phyloP scores from a whole-genome alignment of 2,113 vertebrate genomes.

The Dasyornis broadbenti region DNA sequence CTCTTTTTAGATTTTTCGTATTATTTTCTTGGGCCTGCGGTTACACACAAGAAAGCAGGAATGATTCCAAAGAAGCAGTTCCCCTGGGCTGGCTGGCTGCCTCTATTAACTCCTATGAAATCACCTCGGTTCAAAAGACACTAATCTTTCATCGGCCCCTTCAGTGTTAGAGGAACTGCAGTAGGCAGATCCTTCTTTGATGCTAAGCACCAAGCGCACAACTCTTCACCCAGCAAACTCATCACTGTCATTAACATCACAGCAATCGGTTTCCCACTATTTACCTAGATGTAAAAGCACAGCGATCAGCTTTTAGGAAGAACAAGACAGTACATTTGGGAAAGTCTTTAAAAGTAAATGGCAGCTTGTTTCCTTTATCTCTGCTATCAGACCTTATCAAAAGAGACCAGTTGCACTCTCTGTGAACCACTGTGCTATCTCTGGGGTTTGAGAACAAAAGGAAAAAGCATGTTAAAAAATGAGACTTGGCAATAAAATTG shows the following conservation, averaged over 20 bases:
- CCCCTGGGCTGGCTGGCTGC: background rate
- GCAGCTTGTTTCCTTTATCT: background rate
- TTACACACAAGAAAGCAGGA: background rate
- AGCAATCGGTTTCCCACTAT: background rate
- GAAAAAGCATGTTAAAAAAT: background rate
- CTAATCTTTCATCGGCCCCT: background rate
- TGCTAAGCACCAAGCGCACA: background rate
- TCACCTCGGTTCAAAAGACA: background rate
- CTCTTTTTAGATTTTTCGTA: background rate
- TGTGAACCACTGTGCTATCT: background rate
- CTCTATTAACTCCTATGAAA: background rate
- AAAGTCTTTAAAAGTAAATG: background rate
- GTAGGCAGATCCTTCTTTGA: background rate
- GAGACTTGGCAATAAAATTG: background rate
- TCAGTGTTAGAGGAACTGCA: background rate
- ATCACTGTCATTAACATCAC: background rate
- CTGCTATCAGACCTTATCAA: background rate
- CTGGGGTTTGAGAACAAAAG: constrained; percentile 7
- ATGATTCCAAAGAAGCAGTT: background rate
- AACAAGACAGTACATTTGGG: background rate
- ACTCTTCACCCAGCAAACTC: background rate
- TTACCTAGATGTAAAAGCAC: background rate
- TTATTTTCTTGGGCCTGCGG: background rate
- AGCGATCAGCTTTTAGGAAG: background rate
- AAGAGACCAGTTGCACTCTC: background rate